Conservation (phyloP, 2,888 invertebrate genomes). For the Pseudolycoriella hygida region DNA sequence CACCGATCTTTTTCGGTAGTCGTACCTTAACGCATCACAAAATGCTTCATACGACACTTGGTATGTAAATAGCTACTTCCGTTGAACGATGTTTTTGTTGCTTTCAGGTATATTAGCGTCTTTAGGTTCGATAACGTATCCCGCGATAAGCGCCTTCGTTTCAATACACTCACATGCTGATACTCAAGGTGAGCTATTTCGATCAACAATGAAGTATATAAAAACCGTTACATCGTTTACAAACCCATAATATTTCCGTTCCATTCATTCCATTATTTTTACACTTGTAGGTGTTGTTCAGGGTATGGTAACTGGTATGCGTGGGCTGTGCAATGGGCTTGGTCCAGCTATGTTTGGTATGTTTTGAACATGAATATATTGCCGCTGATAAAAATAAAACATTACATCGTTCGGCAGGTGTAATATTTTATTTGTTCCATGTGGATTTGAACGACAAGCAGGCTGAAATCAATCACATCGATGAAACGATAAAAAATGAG, state of each 20-base stretch:
- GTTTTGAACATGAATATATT: no score
- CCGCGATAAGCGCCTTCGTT: conserved; percentile 96
- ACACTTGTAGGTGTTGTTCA: conserved; percentile 52
- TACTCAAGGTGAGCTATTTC: conserved; percentile 54
- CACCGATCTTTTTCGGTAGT: no score
- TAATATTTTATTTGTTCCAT: conserved; percentile 96
- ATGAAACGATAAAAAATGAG: conserved; percentile 12
- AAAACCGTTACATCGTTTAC: not conserved
- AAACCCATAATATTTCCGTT: not conserved
- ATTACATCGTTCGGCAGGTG: no score
- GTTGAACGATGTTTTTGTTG: no score
- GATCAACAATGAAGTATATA: not conserved
- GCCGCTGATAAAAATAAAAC: no score
- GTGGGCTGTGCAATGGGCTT: conserved; percentile 92
- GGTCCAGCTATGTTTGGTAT: conserved; percentile 96
- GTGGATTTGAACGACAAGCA: conserved; percentile 83
- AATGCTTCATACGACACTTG: no score
- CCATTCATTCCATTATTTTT: not conserved
- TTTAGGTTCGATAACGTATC: conserved; percentile 92
- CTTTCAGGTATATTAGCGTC: conserved; percentile 82
- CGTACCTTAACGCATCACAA: no score
- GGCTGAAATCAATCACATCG: conserved; percentile 13
- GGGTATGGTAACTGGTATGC: conserved; percentile 97
- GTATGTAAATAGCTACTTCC: no score
- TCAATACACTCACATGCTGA: conserved; percentile 96